These are phyloP conservation scores for Ernsta delagoae DNA, from an alignment of 2,888 invertebrate species.

Conservation along the genomic window DNA sequence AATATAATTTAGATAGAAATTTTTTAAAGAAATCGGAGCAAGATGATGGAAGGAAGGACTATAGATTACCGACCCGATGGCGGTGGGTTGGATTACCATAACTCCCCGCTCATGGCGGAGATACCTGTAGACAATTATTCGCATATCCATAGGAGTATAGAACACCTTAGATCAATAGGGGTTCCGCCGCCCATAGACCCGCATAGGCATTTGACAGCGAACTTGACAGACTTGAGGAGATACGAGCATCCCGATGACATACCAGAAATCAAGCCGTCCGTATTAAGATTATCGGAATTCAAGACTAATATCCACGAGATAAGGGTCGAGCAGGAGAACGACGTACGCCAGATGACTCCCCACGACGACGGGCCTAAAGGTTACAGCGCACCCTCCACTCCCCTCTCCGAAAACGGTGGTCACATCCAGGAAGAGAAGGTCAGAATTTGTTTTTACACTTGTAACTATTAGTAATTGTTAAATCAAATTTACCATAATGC, in stretches of 20 bases:
- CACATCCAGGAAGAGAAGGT: slow-evolving; percentile 83
- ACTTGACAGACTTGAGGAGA: no score
- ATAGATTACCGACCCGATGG: slow-evolving; percentile 84
- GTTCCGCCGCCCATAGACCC: slow-evolving; percentile 79
- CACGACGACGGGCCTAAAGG: no score
- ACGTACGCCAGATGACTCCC: no score
- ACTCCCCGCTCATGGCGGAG: slow-evolving; percentile 88
- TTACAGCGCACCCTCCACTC: slow-evolving; percentile 82
- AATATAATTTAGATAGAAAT: slow-evolving; percentile 74
- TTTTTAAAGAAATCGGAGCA: slow-evolving; percentile 57
- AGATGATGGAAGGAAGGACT: slow-evolving; percentile 84
- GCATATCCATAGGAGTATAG: slow-evolving; percentile 87
- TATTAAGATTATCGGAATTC: no score
- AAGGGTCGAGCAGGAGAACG: no score
- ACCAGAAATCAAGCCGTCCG: no score
- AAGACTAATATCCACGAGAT: no score
- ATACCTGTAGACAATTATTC: slow-evolving; percentile 88
- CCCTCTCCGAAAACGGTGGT: slow-evolving; percentile 79
- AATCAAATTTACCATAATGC: slow-evolving; percentile 49
- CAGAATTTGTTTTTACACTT: slow-evolving; percentile 49
- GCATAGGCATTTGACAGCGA: slow-evolving; percentile 76
- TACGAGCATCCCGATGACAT: no score
- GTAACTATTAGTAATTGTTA: slow-evolving; percentile 49
- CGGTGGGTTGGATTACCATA: slow-evolving; percentile 87
- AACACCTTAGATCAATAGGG: slow-evolving; percentile 86